Conservation (phyloP, 2,797 vertebrate species). For the Channallabes apus region DNA sequence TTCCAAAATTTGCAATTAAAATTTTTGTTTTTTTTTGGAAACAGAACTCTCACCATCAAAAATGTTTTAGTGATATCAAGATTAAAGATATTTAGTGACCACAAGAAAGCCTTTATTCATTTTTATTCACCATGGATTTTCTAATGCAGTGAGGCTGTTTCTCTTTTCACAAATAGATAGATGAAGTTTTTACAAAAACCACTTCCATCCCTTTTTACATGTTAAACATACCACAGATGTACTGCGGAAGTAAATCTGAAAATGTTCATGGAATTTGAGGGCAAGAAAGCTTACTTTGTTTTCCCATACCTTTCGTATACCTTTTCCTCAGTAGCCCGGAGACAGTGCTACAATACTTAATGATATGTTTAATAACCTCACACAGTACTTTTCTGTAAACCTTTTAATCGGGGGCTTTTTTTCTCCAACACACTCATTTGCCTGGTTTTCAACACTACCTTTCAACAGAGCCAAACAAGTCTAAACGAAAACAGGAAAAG, state of each 20-base stretch:
- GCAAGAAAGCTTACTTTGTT: background rate
- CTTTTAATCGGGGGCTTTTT: background rate
- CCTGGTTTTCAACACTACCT: background rate
- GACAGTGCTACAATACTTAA: background rate
- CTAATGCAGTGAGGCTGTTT: background rate
- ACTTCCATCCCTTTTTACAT: background rate
- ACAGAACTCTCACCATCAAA: background rate
- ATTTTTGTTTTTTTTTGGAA: background rate
- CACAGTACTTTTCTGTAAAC: background rate
- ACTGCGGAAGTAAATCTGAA: background rate
- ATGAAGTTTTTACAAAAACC: background rate
- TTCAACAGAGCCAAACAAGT: conserved; percentile 27
- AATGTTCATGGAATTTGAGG: background rate
- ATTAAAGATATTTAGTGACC: no score
- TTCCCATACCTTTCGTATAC: background rate
- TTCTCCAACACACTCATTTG: background rate
- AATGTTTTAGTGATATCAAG: background rate
- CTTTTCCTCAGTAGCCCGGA: background rate
- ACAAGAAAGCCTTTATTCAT: background rate
- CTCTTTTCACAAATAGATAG: background rate
- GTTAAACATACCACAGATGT: background rate
- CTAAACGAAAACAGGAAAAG: conserved; percentile 66
- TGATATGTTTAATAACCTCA: no score
- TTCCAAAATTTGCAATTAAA: background rate
- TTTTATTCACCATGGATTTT: background rate